Conservation (phyloP, 2,797 vertebrate genomes). For the Phrynocephalus guinanensis region DNA sequence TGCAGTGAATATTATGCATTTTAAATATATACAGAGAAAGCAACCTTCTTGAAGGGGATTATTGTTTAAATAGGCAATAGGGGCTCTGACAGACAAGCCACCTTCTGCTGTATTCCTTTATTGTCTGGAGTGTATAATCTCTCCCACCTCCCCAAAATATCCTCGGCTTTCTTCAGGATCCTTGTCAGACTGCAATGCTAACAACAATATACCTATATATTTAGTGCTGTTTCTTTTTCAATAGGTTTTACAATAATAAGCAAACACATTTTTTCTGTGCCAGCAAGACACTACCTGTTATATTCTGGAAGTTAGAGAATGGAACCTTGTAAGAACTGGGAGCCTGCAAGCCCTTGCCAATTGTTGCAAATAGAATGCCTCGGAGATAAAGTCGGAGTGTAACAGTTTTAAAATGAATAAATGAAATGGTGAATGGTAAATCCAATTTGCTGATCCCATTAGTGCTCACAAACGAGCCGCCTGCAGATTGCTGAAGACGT, state of each 20-base stretch:
- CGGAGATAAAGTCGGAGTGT: neutral
- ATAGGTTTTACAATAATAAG: slow-evolving; percentile 67
- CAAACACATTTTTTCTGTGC: slow-evolving; percentile 62
- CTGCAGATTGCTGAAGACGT: neutral
- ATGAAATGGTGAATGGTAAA: neutral
- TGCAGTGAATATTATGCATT: slow-evolving; percentile 67
- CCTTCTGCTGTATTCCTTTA: slow-evolving; percentile 69
- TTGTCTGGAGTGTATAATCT: slow-evolving; percentile 76
- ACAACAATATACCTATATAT: slow-evolving; percentile 72
- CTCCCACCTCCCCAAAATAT: slow-evolving; percentile 52
- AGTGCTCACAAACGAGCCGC: neutral
- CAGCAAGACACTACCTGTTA: neutral
- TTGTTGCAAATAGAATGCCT: neutral
- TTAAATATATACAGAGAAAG: slow-evolving; percentile 66
- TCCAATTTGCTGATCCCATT: neutral
- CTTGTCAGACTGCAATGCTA: slow-evolving; percentile 70
- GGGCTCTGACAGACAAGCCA: slow-evolving; percentile 73
- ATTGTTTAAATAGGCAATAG: slow-evolving; percentile 76
- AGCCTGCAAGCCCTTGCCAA: neutral
- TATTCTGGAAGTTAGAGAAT: slow-evolving; percentile 7
- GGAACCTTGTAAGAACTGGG: slow-evolving; percentile 23
- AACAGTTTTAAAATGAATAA: neutral
- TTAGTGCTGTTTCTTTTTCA: slow-evolving; percentile 55
- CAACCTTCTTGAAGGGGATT: slow-evolving; percentile 74
- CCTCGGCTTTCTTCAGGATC: slow-evolving; percentile 68